Conservation (phyloP, 2,113 vertebrate genomes). For the Leptobrachium leishanense region DNA sequence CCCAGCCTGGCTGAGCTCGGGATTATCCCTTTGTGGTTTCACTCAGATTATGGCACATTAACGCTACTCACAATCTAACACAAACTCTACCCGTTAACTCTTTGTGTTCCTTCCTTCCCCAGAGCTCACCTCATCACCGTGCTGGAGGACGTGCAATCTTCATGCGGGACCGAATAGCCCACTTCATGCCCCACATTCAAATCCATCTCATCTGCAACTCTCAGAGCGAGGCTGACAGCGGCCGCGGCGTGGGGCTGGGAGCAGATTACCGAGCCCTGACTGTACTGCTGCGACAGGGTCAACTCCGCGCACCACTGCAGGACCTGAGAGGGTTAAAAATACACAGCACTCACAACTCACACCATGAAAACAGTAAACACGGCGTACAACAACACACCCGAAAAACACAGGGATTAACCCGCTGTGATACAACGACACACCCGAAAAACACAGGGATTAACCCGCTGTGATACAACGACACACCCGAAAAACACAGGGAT, state of each 20-base stretch:
- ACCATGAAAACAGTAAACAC: not conserved
- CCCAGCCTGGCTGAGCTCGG: no score
- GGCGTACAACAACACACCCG: no score
- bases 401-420: no score
- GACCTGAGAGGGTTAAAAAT: conserved; percentile 68
- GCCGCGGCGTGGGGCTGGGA: conserved; percentile 82
- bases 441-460: no score
- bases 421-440: no score
- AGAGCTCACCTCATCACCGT: conserved; percentile 82
- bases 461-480: no score
- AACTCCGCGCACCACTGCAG: conserved; percentile 95
- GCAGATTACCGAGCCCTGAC: conserved; percentile 81
- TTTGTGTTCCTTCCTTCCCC: not conserved
- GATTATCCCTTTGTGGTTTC: no score
- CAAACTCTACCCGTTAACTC: not conserved
- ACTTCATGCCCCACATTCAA: conserved; percentile 91
- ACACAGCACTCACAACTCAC: no score
- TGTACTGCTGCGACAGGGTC: conserved; percentile 78
- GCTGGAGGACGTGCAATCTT: conserved; percentile 84
- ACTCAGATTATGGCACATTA: no score
- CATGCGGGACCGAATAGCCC: conserved; percentile 88
- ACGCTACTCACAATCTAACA: not conserved
- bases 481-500: no score
- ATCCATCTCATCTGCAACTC: conserved; percentile 95
- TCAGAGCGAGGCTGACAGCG: conserved; percentile 82